Conservation (phyloP, 2,797 vertebrate species). For the Merluccius polli region DNA sequence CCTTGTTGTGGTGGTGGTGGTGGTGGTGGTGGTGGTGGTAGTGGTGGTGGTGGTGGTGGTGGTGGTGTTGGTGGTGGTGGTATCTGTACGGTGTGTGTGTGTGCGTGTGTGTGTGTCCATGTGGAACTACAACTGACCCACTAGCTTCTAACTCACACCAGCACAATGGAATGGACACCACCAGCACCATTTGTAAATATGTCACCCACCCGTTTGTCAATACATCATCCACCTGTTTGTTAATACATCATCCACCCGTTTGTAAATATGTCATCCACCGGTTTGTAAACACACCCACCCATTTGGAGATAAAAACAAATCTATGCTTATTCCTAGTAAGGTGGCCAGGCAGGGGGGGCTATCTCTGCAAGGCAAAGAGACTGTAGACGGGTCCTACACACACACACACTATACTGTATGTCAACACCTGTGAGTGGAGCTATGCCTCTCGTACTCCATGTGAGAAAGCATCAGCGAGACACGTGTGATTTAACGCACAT, state of each 20-base stretch:
- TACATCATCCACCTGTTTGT: too few relatives aligned
- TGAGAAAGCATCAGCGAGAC: conserved; percentile 1
- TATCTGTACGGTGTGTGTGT: background rate
- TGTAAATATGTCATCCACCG: too few relatives aligned
- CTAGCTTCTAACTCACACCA: too few relatives aligned
- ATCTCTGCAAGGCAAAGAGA: background rate
- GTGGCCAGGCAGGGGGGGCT: too few relatives aligned
- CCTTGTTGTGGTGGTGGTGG: too few relatives aligned
- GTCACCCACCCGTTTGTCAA: too few relatives aligned
- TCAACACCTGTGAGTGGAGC: background rate
- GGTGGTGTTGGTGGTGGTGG: background rate
- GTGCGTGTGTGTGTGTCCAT: too few relatives aligned
- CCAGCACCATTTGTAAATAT: too few relatives aligned
- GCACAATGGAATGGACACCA: too few relatives aligned
- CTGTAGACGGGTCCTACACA: background rate
- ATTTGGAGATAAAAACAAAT: background rate
- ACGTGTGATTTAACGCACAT: conserved; percentile 6
- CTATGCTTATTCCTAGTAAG: background rate
- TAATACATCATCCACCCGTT: too few relatives aligned
- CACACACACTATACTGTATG: background rate
- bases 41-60: background rate
- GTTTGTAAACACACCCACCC: too few relatives aligned
- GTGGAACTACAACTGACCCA: too few relatives aligned
- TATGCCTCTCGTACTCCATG: background rate
- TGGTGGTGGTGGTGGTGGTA: background rate